phyloP scores from a whole-genome alignment of 2,888 invertebrate genomes.

The Carterocephalus palaemon region DNA sequence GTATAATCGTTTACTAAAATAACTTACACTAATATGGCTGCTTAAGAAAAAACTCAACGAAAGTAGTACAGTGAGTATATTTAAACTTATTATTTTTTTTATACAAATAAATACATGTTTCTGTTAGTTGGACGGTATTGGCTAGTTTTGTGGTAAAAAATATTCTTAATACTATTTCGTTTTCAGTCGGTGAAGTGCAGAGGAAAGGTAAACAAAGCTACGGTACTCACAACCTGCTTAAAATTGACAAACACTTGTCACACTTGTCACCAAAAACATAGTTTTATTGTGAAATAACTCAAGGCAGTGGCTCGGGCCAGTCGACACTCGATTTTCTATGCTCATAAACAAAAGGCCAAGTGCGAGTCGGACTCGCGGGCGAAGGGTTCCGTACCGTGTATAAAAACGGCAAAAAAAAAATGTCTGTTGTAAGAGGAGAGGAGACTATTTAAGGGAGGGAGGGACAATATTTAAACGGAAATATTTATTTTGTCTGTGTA shows the following conservation, averaged over 20 bases:
- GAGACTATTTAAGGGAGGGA: no score
- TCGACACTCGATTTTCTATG: no score
- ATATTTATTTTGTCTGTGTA: no score
- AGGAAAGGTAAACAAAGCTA: conserved; percentile 39
- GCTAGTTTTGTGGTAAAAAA: conserved; percentile 64
- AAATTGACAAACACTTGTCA: conserved; percentile 48
- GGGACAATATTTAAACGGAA: no score
- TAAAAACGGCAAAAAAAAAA: no score
- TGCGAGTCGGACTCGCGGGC: no score
- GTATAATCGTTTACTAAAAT: conserved; percentile 39
- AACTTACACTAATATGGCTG: conserved; percentile 69
- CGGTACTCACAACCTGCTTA: conserved; percentile 53
- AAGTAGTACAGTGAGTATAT: conserved; percentile 57
- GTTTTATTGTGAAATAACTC: neutral
- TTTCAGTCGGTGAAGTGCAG: conserved; percentile 54
- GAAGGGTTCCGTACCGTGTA: no score
- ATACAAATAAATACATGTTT: conserved; percentile 68
- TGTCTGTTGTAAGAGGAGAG: no score
- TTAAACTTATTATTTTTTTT: conserved; percentile 38
- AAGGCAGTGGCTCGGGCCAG: no score
- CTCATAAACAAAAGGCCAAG: no score
- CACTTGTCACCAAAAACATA: conserved; percentile 26
- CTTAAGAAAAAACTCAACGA: conserved; percentile 40
- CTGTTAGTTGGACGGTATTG: conserved; percentile 72
- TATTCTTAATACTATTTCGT: conserved; percentile 59